phyloP scores from a whole-genome alignment of 2,113 vertebrate species.

The Alaudala cheleensis region DNA sequence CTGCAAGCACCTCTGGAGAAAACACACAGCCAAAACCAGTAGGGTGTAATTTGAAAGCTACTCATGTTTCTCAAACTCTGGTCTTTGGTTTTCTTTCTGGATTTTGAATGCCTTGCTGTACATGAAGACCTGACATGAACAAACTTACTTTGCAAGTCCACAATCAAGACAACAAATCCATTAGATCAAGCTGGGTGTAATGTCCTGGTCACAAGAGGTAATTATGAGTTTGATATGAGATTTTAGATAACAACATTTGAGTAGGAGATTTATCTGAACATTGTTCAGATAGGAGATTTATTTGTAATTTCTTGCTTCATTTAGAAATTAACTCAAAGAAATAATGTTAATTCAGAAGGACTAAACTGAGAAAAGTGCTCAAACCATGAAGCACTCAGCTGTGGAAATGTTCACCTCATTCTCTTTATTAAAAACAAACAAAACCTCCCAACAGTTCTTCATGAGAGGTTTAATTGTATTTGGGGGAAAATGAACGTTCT shows the following conservation, averaged over 20 bases:
- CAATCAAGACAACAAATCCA: background rate
- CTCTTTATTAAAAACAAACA: background rate
- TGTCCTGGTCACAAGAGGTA: background rate
- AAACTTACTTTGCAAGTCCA: background rate
- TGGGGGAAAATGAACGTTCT: background rate
- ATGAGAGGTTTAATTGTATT: background rate
- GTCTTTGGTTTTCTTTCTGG: background rate
- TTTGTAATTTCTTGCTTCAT: constrained; percentile 1
- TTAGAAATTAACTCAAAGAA: constrained; percentile 15
- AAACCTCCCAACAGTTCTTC: background rate
- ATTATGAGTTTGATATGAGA: background rate
- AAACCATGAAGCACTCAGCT: background rate
- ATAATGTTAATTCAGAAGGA: background rate
- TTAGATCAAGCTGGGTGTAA: background rate
- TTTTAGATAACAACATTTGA: background rate
- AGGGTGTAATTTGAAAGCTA: background rate
- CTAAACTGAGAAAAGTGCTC: background rate
- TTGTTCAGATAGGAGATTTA: background rate
- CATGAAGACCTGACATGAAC: background rate
- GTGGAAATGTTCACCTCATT: background rate
- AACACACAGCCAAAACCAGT: background rate
- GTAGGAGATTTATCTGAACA: background rate
- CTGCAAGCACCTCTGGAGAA: background rate
- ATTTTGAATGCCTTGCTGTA: background rate
- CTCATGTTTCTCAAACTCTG: background rate